phyloP scores from a whole-genome alignment of 1,140 invertebrate genomes.

The Ooceraea biroi region DNA sequence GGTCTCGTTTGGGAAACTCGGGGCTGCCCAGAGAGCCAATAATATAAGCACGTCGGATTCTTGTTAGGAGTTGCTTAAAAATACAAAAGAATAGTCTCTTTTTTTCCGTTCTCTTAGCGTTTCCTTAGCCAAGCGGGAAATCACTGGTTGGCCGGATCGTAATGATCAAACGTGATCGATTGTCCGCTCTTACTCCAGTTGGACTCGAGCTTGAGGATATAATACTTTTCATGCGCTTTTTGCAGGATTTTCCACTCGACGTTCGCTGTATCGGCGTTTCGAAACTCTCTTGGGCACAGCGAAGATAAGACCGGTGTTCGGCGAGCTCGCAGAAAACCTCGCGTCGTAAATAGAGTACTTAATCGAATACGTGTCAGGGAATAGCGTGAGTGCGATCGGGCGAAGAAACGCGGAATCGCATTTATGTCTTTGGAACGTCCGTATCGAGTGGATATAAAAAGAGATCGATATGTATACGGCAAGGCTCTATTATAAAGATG shows the following conservation, averaged over 20 bases:
- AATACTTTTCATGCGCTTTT: slow-evolving; percentile 19
- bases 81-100: slow-evolving; percentile 57
- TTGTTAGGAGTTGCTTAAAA: slow-evolving; percentile 72
- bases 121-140: neutral
- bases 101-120: slow-evolving; percentile 47
- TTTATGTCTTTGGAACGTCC: slow-evolving; percentile 23
- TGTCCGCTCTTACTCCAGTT: slow-evolving; percentile 57
- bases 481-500: neutral
- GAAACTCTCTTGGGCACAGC: neutral
- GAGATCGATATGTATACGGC: slow-evolving; percentile 27
- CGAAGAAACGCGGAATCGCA: slow-evolving; percentile 28
- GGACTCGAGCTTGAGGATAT: slow-evolving; percentile 28
- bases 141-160: slow-evolving; percentile 40
- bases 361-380: slow-evolving; percentile 63
- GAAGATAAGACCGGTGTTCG: neutral
- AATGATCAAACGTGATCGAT: slow-evolving; percentile 61
- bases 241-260: neutral
- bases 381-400: slow-evolving; percentile 36
- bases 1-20: slow-evolving; percentile 33
- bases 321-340: slow-evolving; percentile 28
- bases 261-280: slow-evolving; percentile 7
- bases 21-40: slow-evolving; percentile 56
- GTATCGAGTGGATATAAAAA: slow-evolving; percentile 1
- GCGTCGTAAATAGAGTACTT: slow-evolving; percentile 54
- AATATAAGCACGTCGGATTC: slow-evolving; percentile 69